phyloP scores from a whole-genome alignment of 2,113 vertebrate genomes.

The Balaenoptera acutorostrata region DNA sequence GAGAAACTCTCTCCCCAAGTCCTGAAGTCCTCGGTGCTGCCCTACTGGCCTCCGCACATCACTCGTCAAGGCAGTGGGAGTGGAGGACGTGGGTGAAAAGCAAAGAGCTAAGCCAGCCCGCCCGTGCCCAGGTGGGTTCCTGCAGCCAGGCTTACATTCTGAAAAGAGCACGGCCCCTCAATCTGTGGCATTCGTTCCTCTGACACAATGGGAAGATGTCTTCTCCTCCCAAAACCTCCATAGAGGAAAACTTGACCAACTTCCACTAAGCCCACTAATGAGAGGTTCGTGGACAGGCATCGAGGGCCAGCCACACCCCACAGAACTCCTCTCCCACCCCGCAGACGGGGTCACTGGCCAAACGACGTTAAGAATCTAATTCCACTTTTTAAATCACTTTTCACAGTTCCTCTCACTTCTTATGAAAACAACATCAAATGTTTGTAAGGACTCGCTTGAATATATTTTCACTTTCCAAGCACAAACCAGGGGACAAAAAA shows the following conservation, averaged over 20 bases:
- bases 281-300: constrained; percentile 70
- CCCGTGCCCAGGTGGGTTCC: constrained; percentile 44
- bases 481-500: constrained; percentile 50
- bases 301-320: constrained; percentile 54
- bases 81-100: neutral
- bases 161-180: constrained; percentile 70
- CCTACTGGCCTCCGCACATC: neutral
- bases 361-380: constrained; percentile 58
- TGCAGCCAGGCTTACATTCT: constrained; percentile 49
- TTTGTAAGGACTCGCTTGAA: constrained; percentile 71
- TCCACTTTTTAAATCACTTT: constrained; percentile 60
- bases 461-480: constrained; percentile 72
- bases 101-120: constrained; percentile 52
- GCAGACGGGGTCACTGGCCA: constrained; percentile 51
- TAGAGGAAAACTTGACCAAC: constrained; percentile 48
- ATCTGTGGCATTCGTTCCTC: constrained; percentile 69
- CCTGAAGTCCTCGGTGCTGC: neutral
- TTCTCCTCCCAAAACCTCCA: constrained; percentile 66
- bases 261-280: constrained; percentile 73
- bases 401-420: constrained; percentile 68
- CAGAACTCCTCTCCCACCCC: constrained; percentile 35
- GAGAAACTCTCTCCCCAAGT: neutral
- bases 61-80: neutral
- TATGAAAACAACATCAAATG: constrained; percentile 68
- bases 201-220: constrained; percentile 70